Evolutionary conservation across 2,113 vertebrate species (phyloP).

Genomic region (Cephalopholis sonnerati): DNA sequence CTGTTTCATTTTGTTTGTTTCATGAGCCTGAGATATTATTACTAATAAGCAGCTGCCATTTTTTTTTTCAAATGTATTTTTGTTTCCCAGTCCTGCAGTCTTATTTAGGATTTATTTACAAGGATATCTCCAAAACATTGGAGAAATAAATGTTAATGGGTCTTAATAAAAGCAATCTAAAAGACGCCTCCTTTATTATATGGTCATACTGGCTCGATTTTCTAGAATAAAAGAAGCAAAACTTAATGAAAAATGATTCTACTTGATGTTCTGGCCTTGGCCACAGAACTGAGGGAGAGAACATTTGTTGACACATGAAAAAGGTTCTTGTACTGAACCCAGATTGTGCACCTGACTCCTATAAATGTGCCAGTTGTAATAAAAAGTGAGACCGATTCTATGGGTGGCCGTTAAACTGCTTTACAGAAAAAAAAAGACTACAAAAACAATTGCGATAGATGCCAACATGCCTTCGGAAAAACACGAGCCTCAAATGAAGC

Average conservation of each 20-base stretch:
- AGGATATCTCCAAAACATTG: not conserved
- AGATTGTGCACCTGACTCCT: conserved; percentile 36
- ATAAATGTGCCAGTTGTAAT: conserved; percentile 42
- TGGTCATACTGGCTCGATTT: not conserved
- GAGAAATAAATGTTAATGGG: not conserved
- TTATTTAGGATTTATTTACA: not conserved
- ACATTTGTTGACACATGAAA: conserved; percentile 19
- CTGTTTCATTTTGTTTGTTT: not conserved
- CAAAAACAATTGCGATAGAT: conserved; percentile 19
- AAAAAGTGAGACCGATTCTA: conserved; percentile 37
- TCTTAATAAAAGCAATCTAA: not conserved
- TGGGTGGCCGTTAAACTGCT: conserved; percentile 37
- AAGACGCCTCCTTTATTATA: not conserved
- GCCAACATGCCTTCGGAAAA: conserved; percentile 42
- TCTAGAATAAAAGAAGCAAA: not conserved
- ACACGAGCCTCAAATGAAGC: conserved; percentile 11
- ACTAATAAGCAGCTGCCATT: not conserved
- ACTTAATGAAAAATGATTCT: not conserved
- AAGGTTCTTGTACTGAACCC: conserved; percentile 22
- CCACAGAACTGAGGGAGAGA: conserved; percentile 8
- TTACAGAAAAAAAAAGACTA: conserved; percentile 32
- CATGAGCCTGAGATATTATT: not conserved
- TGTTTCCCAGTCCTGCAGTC: not conserved
- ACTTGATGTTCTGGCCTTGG: not conserved
- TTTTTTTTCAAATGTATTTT: too few relatives aligned